Evolutionary conservation across 2,888 invertebrate genomes (phyloP), one percentile per base, ranked within the genome.

Genomic region (Ommatoiulus sabulosus): DNA sequence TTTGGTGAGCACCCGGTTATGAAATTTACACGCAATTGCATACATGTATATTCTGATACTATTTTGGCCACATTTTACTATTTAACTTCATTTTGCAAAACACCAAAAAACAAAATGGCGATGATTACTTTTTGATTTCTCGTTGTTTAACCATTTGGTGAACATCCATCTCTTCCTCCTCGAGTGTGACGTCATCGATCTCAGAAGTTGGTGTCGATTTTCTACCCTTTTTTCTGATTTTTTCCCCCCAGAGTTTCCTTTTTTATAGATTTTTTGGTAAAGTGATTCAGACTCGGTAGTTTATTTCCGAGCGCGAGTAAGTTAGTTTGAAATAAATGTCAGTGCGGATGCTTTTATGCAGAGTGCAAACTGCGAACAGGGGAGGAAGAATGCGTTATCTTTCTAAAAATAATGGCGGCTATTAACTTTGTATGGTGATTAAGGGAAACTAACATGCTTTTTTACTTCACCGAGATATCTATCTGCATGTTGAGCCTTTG

Each of bases 301-400:
- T 52, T 52, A 52, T 52, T 52, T 52, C 52, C 52, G 15, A 52
- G 12, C 15, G 8, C 12, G 52, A 52, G 52, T 52, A 52, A 52
- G 52, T 52, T 52, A 15, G 52, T 52, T 52, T 52, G 52, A 52
- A 52, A 52, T 52, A 52, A 52, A 52, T 52, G 52, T 52, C 52
- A 52, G 52, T 52, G 52, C 52, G 52, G 52, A 52, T 52, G 52
- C 52, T 52, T 52, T 52, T 52, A 52, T 52, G 52, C 52, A 52
- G 52, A 52, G 52, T 52, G 52, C 52, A 52, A 52, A 52, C 52
- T 52, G 52, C 52, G 52, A 52, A 52, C 52, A 52, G 52, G 52
- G 52, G 52, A 15, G 15, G 15, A 52, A 52, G 52, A 52, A 52
- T 52, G 52, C 52, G 52, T 52, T 52, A 52, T 52, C 52, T 52